Evolutionary conservation across 2,888 invertebrate species (phyloP), one percentile per base, ranked within the genome.

Genomic region (Willowsia nigromaculata): DNA sequence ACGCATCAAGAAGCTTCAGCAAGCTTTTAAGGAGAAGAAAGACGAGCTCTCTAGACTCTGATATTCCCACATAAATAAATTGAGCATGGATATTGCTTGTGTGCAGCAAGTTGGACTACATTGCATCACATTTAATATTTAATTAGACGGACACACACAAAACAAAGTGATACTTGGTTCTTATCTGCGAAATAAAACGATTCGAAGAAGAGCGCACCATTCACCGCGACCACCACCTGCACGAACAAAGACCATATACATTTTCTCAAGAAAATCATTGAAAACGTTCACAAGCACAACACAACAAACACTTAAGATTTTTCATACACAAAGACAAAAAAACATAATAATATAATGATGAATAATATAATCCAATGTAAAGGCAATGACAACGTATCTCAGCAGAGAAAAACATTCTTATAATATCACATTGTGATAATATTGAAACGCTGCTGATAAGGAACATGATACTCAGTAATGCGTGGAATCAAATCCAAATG

Each of bases 191-290:
- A 56, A 22, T 9, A 56, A 18, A 56, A 3, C 13, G 50, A 37
- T 37, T 37, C 5, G 9, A 9, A 15, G 50, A 15, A 22, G 18
- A 22, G 13, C 62, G 22, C 25, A 22, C 15, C 11, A 56, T 4
- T 56, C n/a, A n/a, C n/a, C n/a, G n/a, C n/a, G n/a, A n/a, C n/a
- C n/a, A n/a, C n/a, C n/a, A n/a, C 5, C 15, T 22, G 56, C 25
- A 56, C 56, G 27, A 78, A 50, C 56, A 56, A 56, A 56, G 22
- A 22, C 18, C 15, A 22, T 50, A n/a, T 2, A 56, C 5, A n/a
- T 76, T 85, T 85, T 85, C 85, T 76, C 85, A 85, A 85, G 85
- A 85, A 85, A 85, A 59, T 85, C 76, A 76, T 74, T 78, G 85
- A 78, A 85, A 85, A 85, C 76, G 40, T 85, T 85, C 84, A 84